A percentile compares a stretch with the other conserved stretches of the same genome.
Conservation (phyloP, 2,797 vertebrate species). For the Megaceryle alcyon region DNA sequence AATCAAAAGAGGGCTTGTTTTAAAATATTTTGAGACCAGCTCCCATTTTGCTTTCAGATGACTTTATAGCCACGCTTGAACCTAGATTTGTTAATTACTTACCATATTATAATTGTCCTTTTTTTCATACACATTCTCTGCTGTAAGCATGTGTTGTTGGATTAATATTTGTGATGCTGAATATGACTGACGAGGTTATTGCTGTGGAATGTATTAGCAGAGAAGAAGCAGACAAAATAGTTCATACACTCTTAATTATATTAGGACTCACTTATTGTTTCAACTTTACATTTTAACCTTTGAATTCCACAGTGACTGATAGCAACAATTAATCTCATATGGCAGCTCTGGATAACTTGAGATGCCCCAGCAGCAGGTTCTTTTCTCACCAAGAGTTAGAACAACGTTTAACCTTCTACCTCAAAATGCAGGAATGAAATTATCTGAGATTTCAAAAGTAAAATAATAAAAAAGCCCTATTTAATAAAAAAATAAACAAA, state of each 20-base stretch:
- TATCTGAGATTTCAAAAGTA: not conserved
- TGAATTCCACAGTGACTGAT: not conserved
- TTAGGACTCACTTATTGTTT: not conserved
- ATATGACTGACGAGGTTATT: not conserved
- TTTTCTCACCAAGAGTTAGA: not conserved
- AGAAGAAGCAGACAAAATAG: not conserved
- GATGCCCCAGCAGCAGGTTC: not conserved
- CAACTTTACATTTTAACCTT: constrained; percentile 1
- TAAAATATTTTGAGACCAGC: not conserved
- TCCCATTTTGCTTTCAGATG: not conserved
- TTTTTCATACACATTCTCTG: not conserved
- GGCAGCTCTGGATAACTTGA: not conserved
- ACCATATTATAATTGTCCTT: not conserved
- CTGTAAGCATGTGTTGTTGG: not conserved
- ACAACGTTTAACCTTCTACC: not conserved
- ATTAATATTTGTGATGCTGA: not conserved
- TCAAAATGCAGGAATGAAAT: not conserved
- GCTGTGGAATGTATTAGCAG: not conserved
- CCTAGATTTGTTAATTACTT: not conserved
- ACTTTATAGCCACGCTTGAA: not conserved
- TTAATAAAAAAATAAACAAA: not conserved
- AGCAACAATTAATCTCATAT: not conserved
- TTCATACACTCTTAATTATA: constrained; percentile 21
- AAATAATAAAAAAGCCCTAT: not conserved
- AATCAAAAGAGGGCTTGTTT: not conserved